Conservation (phyloP, 2,113 vertebrate species). For the Bujurquina vittata region DNA sequence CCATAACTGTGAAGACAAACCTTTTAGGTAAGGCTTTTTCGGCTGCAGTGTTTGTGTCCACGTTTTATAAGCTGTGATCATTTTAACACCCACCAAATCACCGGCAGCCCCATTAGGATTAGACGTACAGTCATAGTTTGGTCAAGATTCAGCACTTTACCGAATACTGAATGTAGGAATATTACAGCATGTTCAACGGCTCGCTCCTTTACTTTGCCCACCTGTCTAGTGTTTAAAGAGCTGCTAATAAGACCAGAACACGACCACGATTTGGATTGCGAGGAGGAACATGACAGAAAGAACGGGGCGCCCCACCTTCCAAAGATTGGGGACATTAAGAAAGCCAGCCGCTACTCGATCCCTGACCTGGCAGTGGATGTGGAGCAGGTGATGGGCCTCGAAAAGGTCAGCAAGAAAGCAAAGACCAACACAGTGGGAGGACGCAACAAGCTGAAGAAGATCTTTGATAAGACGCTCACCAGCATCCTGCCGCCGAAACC, state of each 20-base stretch:
- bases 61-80: not conserved
- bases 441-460: slow-evolving; percentile 97
- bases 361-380: slow-evolving; percentile 97
- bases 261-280: slow-evolving; percentile 81
- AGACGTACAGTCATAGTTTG: not conserved
- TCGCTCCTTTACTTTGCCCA: not conserved
- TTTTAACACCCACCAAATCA: not conserved
- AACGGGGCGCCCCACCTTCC: slow-evolving; percentile 95
- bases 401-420: slow-evolving; percentile 95
- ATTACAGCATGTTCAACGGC: not conserved
- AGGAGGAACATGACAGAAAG: slow-evolving; percentile 91
- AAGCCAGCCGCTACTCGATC: slow-evolving; percentile 95
- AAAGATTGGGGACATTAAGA: slow-evolving; percentile 98
- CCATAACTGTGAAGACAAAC: slow-evolving; percentile 99
- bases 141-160: not conserved
- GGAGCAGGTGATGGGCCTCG: slow-evolving; percentile 96
- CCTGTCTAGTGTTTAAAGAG: slow-evolving; percentile 93
- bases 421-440: slow-evolving; percentile 96
- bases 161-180: not conserved
- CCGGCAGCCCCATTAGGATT: rapidly evolving
- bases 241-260: slow-evolving; percentile 91
- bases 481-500: slow-evolving; percentile 99
- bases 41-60: too few relatives aligned
- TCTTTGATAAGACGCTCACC: slow-evolving; percentile 98
- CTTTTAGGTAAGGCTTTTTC: slow-evolving; percentile 89